phyloP scores from a whole-genome alignment of 2,113 vertebrate genomes.

The Rhinichthys klamathensis region DNA sequence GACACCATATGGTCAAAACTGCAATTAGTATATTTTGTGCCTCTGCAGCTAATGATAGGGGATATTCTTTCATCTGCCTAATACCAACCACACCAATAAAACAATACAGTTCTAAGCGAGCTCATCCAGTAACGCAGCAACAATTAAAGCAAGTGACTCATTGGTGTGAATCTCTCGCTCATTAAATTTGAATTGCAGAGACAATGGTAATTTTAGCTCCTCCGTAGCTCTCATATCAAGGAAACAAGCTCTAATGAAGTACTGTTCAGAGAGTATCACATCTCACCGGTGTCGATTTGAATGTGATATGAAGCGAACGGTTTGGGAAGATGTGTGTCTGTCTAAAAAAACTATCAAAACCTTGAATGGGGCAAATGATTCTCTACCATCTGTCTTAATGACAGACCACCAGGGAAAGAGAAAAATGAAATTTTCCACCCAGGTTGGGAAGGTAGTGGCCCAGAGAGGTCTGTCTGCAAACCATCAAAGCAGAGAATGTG shows the following conservation, averaged over 20 bases:
- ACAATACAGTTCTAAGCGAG: neutral
- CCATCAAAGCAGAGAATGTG: constrained; percentile 58
- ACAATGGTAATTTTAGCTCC: neutral
- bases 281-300: neutral
- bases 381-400: constrained; percentile 43
- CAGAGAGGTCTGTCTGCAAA: constrained; percentile 63
- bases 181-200: constrained; percentile 29
- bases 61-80: neutral
- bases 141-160: constrained; percentile 33
- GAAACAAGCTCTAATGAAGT: constrained; percentile 38
- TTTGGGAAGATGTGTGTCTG: neutral
- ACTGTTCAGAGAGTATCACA: neutral
- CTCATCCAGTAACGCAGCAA: neutral
- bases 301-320: constrained; percentile 14
- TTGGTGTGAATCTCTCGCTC: constrained; percentile 20
- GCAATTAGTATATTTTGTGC: constrained; percentile 6
- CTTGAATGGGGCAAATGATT: neutral
- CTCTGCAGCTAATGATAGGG: neutral
- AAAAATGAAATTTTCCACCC: constrained; percentile 27
- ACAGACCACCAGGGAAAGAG: constrained; percentile 27
- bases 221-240: neutral
- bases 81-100: neutral
- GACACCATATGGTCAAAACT: constrained; percentile 1
- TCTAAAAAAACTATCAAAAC: constrained; percentile 27
- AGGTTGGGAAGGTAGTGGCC: constrained; percentile 24